A percentile compares a stretch with the other conserved stretches of the same genome.
phyloP scores from a whole-genome alignment of 2,888 invertebrate species.

The Bombyx huttoni region DNA sequence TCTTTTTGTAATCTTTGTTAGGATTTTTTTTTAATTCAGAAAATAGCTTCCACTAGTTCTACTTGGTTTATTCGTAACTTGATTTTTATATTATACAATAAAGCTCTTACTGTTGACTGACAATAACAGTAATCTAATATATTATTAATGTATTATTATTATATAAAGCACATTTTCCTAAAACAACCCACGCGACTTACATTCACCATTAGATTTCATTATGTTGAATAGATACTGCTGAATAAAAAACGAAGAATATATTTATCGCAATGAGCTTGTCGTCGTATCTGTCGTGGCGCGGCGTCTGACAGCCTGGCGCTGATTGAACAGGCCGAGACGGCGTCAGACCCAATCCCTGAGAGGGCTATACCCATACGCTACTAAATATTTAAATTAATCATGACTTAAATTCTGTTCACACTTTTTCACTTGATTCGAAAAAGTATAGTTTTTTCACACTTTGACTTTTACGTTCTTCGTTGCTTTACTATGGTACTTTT shows the following conservation, averaged over 20 bases:
- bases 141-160: too few relatives aligned
- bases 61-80: too few relatives aligned
- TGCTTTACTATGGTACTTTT: too few relatives aligned
- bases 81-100: too few relatives aligned
- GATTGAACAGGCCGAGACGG: slow-evolving; percentile 23
- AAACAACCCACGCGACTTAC: too few relatives aligned
- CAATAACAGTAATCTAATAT: too few relatives aligned
- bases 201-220: not conserved
- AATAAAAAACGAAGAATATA: not conserved
- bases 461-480: too few relatives aligned
- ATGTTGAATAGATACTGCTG: not conserved
- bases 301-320: slow-evolving; percentile 6
- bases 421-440: not conserved
- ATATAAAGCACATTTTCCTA: too few relatives aligned
- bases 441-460: not conserved
- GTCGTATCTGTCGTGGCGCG: not conserved
- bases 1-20: too few relatives aligned
- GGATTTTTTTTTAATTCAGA: too few relatives aligned
- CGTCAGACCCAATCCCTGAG: slow-evolving; percentile 26
- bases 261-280: not conserved
- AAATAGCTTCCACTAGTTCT: too few relatives aligned
- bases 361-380: slow-evolving; percentile 15
- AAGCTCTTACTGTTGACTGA: too few relatives aligned
- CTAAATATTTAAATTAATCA: not conserved
- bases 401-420: not conserved